Evolutionary conservation across 2,797 vertebrate species (phyloP).

Genomic region (Chelmon rostratus): DNA sequence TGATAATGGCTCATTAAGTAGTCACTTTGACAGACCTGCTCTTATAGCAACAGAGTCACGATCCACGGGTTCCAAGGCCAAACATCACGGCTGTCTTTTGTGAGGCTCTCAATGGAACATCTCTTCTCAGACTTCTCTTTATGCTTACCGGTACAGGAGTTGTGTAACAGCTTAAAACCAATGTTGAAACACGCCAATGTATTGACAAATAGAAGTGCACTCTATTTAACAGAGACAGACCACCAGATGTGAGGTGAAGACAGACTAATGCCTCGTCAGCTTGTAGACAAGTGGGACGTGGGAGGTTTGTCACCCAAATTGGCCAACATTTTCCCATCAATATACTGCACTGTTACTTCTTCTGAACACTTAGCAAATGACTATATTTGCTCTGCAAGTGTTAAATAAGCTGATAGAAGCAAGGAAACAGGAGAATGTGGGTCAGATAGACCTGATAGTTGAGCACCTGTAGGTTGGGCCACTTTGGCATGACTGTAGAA

Average conservation of each 20-base stretch:
- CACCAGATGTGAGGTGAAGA: constrained; percentile 25
- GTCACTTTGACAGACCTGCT: constrained; percentile 57
- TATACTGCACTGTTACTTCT: not conserved
- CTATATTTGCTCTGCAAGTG: constrained; percentile 12
- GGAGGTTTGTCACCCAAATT: constrained; percentile 5
- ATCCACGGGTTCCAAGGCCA: constrained; percentile 67
- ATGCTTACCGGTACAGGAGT: constrained; percentile 25
- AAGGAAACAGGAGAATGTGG: not conserved
- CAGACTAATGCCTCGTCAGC: constrained; percentile 1
- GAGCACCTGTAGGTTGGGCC: not conserved
- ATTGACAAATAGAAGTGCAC: constrained; percentile 10
- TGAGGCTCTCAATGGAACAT: constrained; percentile 66
- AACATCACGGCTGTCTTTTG: constrained; percentile 73
- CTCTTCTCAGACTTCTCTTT: constrained; percentile 14
- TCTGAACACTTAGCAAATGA: constrained; percentile 12
- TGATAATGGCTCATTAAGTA: constrained; percentile 69
- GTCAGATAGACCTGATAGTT: not conserved
- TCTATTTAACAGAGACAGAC: constrained; percentile 12
- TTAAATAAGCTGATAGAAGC: not conserved
- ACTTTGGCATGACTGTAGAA: not conserved
- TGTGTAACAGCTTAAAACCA: constrained; percentile 16
- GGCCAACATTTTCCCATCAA: constrained; percentile 5
- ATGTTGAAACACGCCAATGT: not conserved
- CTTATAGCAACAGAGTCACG: constrained; percentile 68
- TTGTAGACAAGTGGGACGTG: constrained; percentile 22